These are phyloP conservation scores for Eurosta solidaginis DNA, from an alignment of 1,140 invertebrate species.

Conservation along the genomic window DNA sequence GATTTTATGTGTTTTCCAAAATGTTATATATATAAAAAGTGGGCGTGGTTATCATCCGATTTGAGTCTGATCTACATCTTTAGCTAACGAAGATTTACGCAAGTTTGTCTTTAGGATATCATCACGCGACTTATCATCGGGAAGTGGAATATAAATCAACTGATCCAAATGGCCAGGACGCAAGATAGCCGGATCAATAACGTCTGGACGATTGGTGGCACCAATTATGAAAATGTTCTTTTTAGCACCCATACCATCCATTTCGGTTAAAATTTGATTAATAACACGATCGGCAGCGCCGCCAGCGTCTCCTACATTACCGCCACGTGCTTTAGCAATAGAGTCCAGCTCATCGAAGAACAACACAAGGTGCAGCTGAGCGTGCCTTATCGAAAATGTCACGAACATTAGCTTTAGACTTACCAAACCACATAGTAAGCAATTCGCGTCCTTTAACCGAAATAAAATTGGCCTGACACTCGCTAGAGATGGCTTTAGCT, in stretches of 20 bases:
- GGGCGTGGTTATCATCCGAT: too few species aligned
- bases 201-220: slow-evolving; percentile 76
- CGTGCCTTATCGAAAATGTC: slow-evolving; percentile 99
- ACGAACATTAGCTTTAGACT: slow-evolving; percentile 98
- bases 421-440: slow-evolving; percentile 99
- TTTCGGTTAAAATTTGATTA: slow-evolving; percentile 99
- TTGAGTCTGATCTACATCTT: slow-evolving; percentile 92
- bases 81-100: slow-evolving; percentile 94
- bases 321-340: slow-evolving; percentile 98
- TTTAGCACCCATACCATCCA: slow-evolving; percentile 99
- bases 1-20: too few species aligned
- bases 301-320: slow-evolving; percentile 95
- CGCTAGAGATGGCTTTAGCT: slow-evolving; percentile 99
- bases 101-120: slow-evolving; percentile 95
- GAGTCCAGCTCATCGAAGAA: slow-evolving; percentile 99
- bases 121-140: slow-evolving; percentile 96
- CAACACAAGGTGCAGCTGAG: slow-evolving; percentile 97
- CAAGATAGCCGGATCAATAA: slow-evolving; percentile 98
- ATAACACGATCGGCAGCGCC: slow-evolving; percentile 99
- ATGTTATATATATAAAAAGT: too few species aligned
- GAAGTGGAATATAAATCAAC: slow-evolving; percentile 98
- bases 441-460: slow-evolving; percentile 99
- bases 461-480: slow-evolving; percentile 99
- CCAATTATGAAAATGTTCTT: slow-evolving; percentile 99
- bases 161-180: slow-evolving; percentile 98